Evolutionary conservation across 2,797 vertebrate species (phyloP).

Genomic region (Parauchenoglanis punctatus): DNA sequence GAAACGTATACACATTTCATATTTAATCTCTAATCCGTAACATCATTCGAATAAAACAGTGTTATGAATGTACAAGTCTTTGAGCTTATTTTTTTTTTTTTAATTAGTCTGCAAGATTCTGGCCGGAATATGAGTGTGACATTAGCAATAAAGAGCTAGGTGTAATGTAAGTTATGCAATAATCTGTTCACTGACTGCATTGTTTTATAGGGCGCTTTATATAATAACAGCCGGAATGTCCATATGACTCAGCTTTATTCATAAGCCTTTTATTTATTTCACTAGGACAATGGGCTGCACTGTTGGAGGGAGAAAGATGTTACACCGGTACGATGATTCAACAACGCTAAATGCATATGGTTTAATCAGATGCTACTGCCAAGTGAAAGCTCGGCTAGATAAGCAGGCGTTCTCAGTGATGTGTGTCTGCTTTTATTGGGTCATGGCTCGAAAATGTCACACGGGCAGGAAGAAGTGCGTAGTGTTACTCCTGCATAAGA

Average conservation of each 20-base stretch:
- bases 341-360: constrained; percentile 40
- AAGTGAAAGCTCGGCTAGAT: constrained; percentile 27
- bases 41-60: not conserved
- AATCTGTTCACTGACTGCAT: constrained; percentile 12
- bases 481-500: constrained; percentile 14
- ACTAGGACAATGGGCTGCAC: constrained; percentile 38
- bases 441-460: constrained; percentile 49
- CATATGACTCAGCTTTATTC: constrained; percentile 37
- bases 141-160: constrained; percentile 31
- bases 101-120: not conserved
- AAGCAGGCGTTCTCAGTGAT: constrained; percentile 49
- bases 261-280: constrained; percentile 21
- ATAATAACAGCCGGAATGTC: constrained; percentile 1
- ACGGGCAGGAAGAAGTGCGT: constrained; percentile 42
- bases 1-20: no score
- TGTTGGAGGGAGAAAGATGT: constrained; percentile 22
- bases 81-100: not conserved
- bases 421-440: constrained; percentile 53
- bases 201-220: constrained; percentile 28
- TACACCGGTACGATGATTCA: constrained; percentile 30
- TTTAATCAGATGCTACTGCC: constrained; percentile 39
- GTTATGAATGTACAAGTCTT: not conserved
- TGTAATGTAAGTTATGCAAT: constrained; percentile 16
- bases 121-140: not conserved
- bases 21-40: no score